Conservation (phyloP, 2,113 vertebrate genomes). For the Melanotaenia duboulayi region DNA sequence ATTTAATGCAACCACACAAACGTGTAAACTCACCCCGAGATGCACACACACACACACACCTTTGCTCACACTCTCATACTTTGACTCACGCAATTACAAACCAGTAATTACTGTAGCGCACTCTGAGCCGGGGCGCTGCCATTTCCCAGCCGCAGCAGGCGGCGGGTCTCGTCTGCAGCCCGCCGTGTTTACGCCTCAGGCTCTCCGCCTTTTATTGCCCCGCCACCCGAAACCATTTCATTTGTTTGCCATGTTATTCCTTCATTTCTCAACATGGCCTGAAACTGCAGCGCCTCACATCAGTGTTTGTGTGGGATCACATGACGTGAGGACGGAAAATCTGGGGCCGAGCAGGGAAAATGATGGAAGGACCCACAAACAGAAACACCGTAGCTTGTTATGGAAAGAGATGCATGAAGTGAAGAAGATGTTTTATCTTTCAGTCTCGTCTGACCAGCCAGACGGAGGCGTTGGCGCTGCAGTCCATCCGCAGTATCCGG, state of each 20-base stretch:
- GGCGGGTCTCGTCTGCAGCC: conserved; percentile 21
- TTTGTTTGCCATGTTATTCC: conserved; percentile 64
- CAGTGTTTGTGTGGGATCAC: background rate
- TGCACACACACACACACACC: background rate
- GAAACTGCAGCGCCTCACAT: background rate
- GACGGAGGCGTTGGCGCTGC: conserved; percentile 94
- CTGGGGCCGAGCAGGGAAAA: no score
- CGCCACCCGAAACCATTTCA: conserved; percentile 34
- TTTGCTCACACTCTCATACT: conserved; percentile 19
- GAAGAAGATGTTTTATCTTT: background rate
- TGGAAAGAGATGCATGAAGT: no score
- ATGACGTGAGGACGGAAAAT: no score
- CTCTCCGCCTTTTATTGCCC: conserved; percentile 39
- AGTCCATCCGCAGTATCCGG: conserved; percentile 90
- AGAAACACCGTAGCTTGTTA: no score
- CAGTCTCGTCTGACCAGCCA: conserved; percentile 97
- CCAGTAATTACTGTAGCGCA: conserved; percentile 66
- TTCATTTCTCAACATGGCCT: conserved; percentile 2
- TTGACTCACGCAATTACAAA: conserved; percentile 64
- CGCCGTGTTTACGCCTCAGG: conserved; percentile 77
- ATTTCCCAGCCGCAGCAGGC: conserved; percentile 52
- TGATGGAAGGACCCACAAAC: no score
- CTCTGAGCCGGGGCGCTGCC: conserved; percentile 30
- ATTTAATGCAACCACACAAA: background rate
- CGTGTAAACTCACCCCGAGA: background rate